Percentiles rank a stretch among this genome's conserved stretches.
phyloP scores from a whole-genome alignment of 2,797 vertebrate genomes.

The Garrulus glandarius region DNA sequence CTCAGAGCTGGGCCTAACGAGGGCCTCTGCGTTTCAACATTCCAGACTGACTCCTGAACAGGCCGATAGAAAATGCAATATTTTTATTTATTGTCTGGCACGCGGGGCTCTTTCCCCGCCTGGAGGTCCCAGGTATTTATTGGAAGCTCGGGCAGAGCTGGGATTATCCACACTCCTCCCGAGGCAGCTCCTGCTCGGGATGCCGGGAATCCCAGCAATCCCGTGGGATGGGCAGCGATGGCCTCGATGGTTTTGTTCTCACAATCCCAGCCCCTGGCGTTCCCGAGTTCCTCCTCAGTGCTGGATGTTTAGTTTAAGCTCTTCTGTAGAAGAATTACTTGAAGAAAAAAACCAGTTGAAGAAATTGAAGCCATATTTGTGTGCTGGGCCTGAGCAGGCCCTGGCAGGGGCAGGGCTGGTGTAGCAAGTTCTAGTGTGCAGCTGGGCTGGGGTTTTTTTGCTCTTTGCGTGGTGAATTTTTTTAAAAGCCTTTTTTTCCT shows the following conservation, averaged over 20 bases:
- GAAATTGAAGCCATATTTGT: background rate
- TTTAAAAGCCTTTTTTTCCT: background rate
- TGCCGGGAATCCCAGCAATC: accelerated
- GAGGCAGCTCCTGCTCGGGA: background rate
- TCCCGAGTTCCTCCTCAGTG: background rate
- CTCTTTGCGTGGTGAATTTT: background rate
- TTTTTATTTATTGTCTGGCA: conserved; percentile 70
- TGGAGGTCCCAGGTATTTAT: conserved; percentile 15
- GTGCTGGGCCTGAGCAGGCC: background rate
- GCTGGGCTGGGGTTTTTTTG: background rate
- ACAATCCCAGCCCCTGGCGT: accelerated
- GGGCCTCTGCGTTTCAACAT: background rate
- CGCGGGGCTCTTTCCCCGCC: background rate
- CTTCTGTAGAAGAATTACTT: background rate
- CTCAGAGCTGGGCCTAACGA: background rate
- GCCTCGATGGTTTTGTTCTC: background rate
- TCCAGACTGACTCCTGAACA: conserved; percentile 44
- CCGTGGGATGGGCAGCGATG: accelerated
- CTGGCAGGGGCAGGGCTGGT: background rate
- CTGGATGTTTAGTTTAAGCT: background rate
- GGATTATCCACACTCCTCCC: too few relatives aligned
- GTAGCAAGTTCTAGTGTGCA: background rate
- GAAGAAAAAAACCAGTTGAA: background rate
- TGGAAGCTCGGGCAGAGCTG: background rate
- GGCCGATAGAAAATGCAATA: conserved; percentile 66